Evolutionary conservation across 2,797 vertebrate genomes (phyloP).

Genomic region (Avahi laniger): DNA sequence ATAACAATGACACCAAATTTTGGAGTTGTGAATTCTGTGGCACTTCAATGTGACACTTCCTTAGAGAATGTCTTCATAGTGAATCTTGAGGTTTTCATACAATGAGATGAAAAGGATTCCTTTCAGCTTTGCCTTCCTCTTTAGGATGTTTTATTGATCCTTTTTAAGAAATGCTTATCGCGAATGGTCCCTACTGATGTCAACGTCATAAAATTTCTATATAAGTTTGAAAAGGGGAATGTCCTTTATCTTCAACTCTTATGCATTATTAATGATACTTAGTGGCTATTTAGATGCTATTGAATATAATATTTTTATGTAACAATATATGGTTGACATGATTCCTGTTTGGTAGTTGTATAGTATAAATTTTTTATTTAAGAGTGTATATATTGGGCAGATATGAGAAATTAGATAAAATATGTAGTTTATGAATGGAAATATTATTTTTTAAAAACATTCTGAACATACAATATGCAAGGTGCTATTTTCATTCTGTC

Average conservation of each 20-base stretch:
- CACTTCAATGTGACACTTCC: neutral
- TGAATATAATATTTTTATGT: neutral
- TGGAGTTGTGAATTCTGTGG: neutral
- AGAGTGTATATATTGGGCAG: neutral
- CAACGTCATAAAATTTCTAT: neutral
- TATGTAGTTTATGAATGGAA: neutral
- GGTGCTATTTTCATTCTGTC: neutral
- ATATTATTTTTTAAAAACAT: neutral
- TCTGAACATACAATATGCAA: neutral
- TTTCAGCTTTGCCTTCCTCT: neutral
- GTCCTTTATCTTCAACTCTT: neutral
- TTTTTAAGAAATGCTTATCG: constrained; percentile 7
- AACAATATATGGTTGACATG: neutral
- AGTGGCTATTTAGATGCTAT: neutral
- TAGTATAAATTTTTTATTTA: neutral
- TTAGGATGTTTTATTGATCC: neutral
- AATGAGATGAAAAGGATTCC: neutral
- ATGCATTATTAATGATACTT: neutral
- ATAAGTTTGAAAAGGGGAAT: neutral
- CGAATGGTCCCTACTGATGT: neutral
- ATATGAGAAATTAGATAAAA: neutral
- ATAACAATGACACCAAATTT: neutral
- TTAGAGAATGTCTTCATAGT: neutral
- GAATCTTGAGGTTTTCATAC: neutral
- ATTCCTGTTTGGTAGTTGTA: neutral